Conservation (phyloP, 2,888 invertebrate genomes). For the Mactromeris polynyma region DNA sequence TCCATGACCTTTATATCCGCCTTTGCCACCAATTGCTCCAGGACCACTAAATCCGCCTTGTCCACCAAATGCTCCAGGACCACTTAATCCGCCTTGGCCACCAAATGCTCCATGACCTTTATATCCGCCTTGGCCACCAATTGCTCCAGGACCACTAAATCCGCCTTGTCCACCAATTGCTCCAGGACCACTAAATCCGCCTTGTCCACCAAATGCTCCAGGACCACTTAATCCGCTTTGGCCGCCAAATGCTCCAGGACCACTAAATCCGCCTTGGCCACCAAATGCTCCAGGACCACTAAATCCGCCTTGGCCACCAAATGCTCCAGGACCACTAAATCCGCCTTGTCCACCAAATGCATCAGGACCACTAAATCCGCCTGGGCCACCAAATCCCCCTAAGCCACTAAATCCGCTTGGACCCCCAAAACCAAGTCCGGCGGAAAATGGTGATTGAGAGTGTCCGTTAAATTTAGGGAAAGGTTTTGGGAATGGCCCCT, state of each 20-base stretch:
- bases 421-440: not conserved
- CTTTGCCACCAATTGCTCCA: not conserved
- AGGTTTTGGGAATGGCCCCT: too few relatives aligned
- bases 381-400: not conserved
- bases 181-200: not conserved
- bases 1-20: not conserved
- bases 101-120: too few relatives aligned
- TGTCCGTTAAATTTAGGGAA: too few relatives aligned
- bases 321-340: not conserved
- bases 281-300: not conserved
- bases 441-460: too few relatives aligned
- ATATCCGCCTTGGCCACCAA: too few relatives aligned
- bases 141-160: too few relatives aligned
- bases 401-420: not conserved
- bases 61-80: not conserved
- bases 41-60: not conserved
- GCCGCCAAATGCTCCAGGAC: not conserved
- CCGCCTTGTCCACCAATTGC: not conserved
- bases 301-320: not conserved
- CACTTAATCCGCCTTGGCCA: not conserved
- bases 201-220: not conserved
- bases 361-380: not conserved
- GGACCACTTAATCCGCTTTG: not conserved
- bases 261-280: not conserved
- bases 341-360: not conserved